Evolutionary conservation across 2,888 invertebrate genomes (phyloP).

Genomic region (Sarcophaga rosellei): DNA sequence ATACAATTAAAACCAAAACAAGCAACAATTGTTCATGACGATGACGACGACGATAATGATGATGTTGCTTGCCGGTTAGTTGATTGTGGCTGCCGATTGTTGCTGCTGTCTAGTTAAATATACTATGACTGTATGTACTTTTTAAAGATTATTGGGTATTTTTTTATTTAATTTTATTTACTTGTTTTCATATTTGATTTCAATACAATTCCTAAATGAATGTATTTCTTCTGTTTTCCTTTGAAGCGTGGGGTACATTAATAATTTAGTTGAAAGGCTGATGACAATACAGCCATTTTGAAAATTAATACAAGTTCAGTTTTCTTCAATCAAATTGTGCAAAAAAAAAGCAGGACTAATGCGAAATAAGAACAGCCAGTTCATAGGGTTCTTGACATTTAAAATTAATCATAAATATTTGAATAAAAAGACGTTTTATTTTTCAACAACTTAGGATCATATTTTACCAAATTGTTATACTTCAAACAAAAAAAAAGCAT

Average conservation of each 20-base stretch:
- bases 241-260: not conserved
- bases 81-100: not conserved
- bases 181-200: slow-evolving; percentile 32
- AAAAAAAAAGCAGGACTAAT: no score
- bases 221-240: not conserved
- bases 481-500: no score
- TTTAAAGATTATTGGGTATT: slow-evolving; percentile 20
- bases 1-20: slow-evolving; percentile 21
- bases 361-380: no score
- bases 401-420: no score
- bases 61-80: slow-evolving; percentile 33
- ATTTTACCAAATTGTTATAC: no score
- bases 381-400: no score
- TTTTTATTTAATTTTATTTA: slow-evolving; percentile 26
- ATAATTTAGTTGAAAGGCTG: no score
- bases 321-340: no score
- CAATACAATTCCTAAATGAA: slow-evolving; percentile 9
- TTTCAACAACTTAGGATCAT: no score
- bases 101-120: slow-evolving; percentile 30
- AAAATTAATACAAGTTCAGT: no score
- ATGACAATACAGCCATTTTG: no score
- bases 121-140: slow-evolving; percentile 4
- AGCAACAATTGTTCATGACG: slow-evolving; percentile 66
- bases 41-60: slow-evolving; percentile 15
- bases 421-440: no score